Conservation (phyloP, 2,888 invertebrate genomes). For the Oscheius sp. region DNA sequence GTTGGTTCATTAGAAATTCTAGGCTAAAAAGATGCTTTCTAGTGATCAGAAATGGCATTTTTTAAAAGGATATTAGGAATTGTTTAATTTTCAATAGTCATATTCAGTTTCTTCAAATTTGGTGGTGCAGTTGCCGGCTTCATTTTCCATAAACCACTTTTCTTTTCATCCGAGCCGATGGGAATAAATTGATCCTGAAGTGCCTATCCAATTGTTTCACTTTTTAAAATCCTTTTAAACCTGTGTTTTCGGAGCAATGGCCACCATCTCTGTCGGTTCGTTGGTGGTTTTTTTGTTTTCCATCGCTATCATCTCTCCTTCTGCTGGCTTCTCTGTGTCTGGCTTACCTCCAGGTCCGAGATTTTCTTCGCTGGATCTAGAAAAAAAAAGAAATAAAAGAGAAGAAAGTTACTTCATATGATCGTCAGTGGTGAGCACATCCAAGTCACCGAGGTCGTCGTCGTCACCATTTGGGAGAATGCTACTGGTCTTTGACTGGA, state of each 20-base stretch:
- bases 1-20: too few relatives aligned
- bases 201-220: background rate
- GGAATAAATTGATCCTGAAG: background rate
- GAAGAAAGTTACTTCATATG: constrained; percentile 14
- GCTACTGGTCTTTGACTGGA: too few relatives aligned
- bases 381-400: background rate
- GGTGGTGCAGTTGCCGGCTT: constrained; percentile 1
- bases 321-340: background rate
- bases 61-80: too few relatives aligned
- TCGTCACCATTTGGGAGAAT: background rate
- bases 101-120: background rate
- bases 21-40: too few relatives aligned
- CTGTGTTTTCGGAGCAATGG: background rate
- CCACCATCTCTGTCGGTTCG: background rate
- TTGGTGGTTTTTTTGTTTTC: background rate
- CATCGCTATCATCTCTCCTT: background rate
- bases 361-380: background rate
- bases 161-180: constrained; percentile 2
- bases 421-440: background rate
- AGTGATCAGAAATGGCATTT: too few relatives aligned
- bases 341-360: background rate
- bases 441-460: constrained; percentile 2
- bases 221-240: background rate
- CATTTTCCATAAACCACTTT: background rate
- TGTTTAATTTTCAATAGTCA: too few relatives aligned